Conservation (phyloP, 2,113 vertebrate genomes). For the Tylochromis polylepis region DNA sequence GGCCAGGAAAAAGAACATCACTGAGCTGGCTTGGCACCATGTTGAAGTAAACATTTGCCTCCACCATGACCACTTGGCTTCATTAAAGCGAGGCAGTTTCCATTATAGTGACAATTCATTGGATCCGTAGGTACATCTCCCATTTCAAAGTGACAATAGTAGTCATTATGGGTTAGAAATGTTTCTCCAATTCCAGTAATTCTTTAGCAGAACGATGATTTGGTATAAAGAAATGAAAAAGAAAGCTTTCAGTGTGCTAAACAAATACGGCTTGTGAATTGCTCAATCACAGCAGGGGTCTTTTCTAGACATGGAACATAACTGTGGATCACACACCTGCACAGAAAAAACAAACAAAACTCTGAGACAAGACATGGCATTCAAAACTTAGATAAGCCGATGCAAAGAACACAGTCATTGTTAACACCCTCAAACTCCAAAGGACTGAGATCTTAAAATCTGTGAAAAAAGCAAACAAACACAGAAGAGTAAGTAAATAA, state of each 20-base stretch:
- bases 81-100: background rate
- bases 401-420: background rate
- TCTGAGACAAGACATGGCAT: background rate
- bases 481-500: background rate
- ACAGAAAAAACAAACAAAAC: background rate
- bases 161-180: background rate
- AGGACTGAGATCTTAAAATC: background rate
- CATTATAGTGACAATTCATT: background rate
- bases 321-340: background rate
- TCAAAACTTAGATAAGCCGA: background rate
- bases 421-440: background rate
- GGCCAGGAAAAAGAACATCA: background rate
- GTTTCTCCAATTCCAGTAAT: background rate
- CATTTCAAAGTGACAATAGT: background rate
- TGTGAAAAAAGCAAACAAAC: rapidly evolving
- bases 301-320: background rate
- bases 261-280: background rate
- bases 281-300: background rate
- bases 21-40: background rate
- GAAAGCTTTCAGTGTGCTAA: background rate
- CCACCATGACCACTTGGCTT: background rate
- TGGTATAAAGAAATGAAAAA: background rate
- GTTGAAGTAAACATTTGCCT: background rate
- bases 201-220: background rate
- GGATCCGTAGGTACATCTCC: background rate